Percentiles rank a stretch among this genome's conserved stretches.
phyloP scores from a whole-genome alignment of 2,888 invertebrate species.

The Oxyteleia sp. region DNA sequence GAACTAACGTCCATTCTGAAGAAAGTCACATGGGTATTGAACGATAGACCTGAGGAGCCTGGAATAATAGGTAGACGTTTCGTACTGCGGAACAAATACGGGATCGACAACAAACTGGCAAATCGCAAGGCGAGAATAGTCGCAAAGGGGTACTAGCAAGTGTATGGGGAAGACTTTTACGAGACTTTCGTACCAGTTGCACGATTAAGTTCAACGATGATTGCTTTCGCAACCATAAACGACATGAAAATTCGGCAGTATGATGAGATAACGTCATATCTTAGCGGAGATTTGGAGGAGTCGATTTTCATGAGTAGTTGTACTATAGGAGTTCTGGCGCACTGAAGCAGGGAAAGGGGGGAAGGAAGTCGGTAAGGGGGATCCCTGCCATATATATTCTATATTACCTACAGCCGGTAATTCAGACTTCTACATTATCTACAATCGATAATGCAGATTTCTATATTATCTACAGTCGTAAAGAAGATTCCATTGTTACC shows the following conservation, averaged over 20 bases:
- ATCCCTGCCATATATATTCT: too few species aligned
- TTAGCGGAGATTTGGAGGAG: background rate
- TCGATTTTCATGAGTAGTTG: constrained; percentile 58
- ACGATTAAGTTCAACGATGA: background rate
- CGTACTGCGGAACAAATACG: constrained; percentile 9
- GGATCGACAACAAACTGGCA: background rate
- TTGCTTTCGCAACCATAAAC: constrained; percentile 4
- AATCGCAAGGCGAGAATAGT: constrained; percentile 17
- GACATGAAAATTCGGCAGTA: constrained; percentile 71
- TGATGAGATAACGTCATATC: constrained; percentile 27
- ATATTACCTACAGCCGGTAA: too few species aligned
- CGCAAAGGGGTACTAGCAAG: constrained; percentile 20
- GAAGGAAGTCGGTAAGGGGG: too few species aligned
- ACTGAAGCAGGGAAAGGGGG: too few species aligned
- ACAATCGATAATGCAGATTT: too few species aligned
- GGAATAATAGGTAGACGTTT: background rate
- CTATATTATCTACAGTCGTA: too few species aligned
- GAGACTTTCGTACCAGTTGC: background rate
- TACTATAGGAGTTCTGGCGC: too few species aligned
- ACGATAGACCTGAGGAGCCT: background rate
- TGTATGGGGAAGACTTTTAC: constrained; percentile 9
- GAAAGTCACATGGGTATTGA: constrained; percentile 2
- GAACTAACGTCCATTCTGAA: constrained; percentile 10
- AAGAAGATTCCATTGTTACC: too few species aligned
- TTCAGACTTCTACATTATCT: too few species aligned